Conservation (phyloP, 2,113 vertebrate genomes). For the Tamias sibiricus region DNA sequence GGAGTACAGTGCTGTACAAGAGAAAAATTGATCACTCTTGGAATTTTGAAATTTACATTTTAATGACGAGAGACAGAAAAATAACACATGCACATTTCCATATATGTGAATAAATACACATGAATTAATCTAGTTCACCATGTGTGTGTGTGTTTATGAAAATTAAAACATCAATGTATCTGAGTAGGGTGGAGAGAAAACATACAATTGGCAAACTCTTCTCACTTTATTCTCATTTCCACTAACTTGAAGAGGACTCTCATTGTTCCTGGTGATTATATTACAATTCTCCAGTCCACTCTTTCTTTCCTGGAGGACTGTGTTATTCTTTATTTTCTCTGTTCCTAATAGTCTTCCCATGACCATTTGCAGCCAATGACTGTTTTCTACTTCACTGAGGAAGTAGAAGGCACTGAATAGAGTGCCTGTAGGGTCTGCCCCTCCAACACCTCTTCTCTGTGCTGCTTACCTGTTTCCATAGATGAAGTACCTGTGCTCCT, state of each 20-base stretch:
- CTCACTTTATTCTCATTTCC: not conserved
- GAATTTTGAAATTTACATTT: not conserved
- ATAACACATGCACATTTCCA: not conserved
- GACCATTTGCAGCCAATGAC: not conserved
- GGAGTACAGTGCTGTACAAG: not conserved
- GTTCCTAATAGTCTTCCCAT: not conserved
- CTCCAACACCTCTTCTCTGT: not conserved
- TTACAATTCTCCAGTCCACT: not conserved
- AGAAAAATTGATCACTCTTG: not conserved
- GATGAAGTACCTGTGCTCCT: not conserved
- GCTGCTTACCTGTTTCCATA: not conserved
- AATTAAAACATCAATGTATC: not conserved
- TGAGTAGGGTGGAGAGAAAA: not conserved
- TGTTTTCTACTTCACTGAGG: not conserved
- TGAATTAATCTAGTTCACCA: not conserved
- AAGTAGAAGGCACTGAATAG: not conserved
- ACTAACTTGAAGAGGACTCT: not conserved
- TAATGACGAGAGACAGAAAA: not conserved
- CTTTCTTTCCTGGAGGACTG: not conserved
- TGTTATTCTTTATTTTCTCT: not conserved
- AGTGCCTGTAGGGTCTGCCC: not conserved
- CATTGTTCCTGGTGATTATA: not conserved
- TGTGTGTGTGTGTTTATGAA: not conserved
- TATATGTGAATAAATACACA: not conserved
- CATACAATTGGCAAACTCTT: not conserved